Evolutionary conservation across 2,888 invertebrate species (phyloP), one percentile per base, ranked within the genome.

Genomic region (Aphodius sticticus): DNA sequence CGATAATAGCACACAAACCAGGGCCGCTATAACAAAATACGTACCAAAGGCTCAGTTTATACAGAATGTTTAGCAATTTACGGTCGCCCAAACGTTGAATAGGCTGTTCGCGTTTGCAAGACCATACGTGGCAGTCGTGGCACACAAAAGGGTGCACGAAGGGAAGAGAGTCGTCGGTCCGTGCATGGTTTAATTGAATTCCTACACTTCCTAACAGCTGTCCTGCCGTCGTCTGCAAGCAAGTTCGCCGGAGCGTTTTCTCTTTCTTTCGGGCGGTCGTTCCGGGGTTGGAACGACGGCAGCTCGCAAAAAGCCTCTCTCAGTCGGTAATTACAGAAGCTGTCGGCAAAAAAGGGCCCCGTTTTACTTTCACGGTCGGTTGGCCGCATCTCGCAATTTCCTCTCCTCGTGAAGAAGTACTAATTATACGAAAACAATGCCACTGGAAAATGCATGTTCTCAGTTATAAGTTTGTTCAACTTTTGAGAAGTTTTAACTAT

Each of bases 121-220:
- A 26, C 26, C 53, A 53, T 53, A 53, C 7, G 53, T 26, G 53
- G 12, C 53, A 53, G 7, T 9, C 53, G 12, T 53, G 7, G 53
- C 12, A 12, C 53, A 53, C 53, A 53, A 53, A 53, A 53, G 53
- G 9, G 7, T 53, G 53, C 53, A 53, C 7, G 12, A 53, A 53
- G 12, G 53, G 53, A 7, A 53, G 7, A 53, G 12, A 53, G 53
- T 53, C 53, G 53, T 53, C 53, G 53, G 53, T 53, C 53, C 53
- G 53, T 53, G 12, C 53, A 53, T 53, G 53, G 53, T 53, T 53
- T 53, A 82, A 82, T 82, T 82, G 81, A 82, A 82, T 82, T 80
- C 80, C 77, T 71, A 77, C 77, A 82, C 79, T 82, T 76, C 74
- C 79, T 78, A 70, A 69, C 69, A 74, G 35, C 77, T 69, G 77